Base-by-base conservation (phyloP, 2,888 invertebrate species). In the Coelopa pilipes region DNA sequence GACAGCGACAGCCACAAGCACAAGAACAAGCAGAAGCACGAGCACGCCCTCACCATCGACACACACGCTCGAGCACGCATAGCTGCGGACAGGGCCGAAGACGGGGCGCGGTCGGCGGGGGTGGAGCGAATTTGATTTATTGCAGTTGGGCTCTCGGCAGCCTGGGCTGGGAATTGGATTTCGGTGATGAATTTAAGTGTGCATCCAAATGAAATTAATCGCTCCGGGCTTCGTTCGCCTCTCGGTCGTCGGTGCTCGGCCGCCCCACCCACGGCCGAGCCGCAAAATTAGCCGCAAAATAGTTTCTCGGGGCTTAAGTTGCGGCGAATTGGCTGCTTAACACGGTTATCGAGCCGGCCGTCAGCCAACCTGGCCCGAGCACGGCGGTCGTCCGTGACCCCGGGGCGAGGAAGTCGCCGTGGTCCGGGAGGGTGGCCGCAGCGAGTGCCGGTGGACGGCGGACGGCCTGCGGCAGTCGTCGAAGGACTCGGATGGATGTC, bases 121-220 rank as follows among this genome's bases (percentile, higher is more conserved):
- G 46, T n/a, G 68, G 68, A 71, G 80, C 80, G 82, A 82, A 83
- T 83, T 83, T 82, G 83, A 82, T 82, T 82, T 82, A 82, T 82
- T 80, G 81, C 81, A 77, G 76, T 76, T 80, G 74, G 69, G 78
- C 78, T 77, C 76, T 78, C 80, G 34, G 34, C 34, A 7, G 34
- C 34, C 34, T 81, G 15, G n/a, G n/a, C 63, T 59, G 45, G 47
- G 21, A 49, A 49, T 66, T 66, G 66, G 17, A 17, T 19, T 69
- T 59, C 57, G 69, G 69, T 15, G 21, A 69, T 57, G 57, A 69
- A 57, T 69, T 55, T 59, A 57, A 57, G 69, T 57, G 57, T 13
- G 55, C 24, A 66, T 66, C 49, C 49, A 46, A 69, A 69, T 46
- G 57, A 69, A 59, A n/a, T 34, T 69, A 69, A 69, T 57, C 45